A percentile compares a stretch with the other conserved stretches of the same genome.
Conservation (phyloP, 2,888 invertebrate species). For the Oxytorus armatus region DNA sequence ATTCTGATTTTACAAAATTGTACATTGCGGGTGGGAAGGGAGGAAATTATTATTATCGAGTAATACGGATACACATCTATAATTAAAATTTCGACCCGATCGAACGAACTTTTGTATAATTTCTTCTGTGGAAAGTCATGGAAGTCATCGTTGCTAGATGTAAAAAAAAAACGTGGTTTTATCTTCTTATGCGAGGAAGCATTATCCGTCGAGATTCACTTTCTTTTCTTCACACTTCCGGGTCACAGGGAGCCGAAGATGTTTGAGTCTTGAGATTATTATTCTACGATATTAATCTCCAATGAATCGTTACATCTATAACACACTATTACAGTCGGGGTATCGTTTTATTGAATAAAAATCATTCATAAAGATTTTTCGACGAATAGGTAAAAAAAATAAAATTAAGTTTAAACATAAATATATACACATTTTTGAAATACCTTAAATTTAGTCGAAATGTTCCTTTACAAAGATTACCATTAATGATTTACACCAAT, state of each 20-base stretch:
- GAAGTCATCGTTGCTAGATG: not conserved
- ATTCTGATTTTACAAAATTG: conserved; percentile 68
- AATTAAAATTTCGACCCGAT: too few species aligned
- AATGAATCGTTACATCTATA: not conserved
- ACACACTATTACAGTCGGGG: conserved; percentile 7
- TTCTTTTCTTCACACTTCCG: too few species aligned
- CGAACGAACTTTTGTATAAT: not conserved
- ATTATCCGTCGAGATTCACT: not conserved
- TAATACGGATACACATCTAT: conserved; percentile 25
- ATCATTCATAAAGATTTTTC: not conserved
- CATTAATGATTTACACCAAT: not conserved
- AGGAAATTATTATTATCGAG: conserved; percentile 36
- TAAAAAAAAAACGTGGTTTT: not conserved
- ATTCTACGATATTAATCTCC: not conserved
- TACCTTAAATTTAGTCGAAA: too few species aligned
- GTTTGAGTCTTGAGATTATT: conserved; percentile 1
- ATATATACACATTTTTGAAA: conserved; percentile 3
- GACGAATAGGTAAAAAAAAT: not conserved
- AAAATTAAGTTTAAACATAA: not conserved
- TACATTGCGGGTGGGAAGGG: conserved; percentile 52
- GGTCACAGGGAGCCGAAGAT: not conserved
- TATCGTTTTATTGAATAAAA: not conserved
- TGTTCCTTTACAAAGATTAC: not conserved
- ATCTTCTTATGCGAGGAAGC: not conserved
- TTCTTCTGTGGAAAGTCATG: not conserved